Base-by-base conservation (phyloP, 2,888 invertebrate species). In the Drosophila multiciliata region DNA sequence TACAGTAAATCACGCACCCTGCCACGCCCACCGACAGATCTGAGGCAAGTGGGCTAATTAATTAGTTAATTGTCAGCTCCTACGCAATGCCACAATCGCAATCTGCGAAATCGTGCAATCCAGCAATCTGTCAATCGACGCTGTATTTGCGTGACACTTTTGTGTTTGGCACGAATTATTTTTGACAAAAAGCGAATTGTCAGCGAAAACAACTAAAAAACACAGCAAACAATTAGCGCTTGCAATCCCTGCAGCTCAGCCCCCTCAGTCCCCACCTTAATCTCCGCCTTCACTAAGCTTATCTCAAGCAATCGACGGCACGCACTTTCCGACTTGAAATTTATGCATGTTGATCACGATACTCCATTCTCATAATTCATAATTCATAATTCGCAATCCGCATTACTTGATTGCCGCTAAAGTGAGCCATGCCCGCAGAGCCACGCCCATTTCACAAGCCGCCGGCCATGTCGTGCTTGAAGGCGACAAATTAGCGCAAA, bases 11-110 rank as follows among this genome's bases (percentile, higher is more conserved):
- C 83, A 83, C 64, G 58, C 62, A 17, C 26, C 40, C 9, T 4
- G 57, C 71, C 75, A 78, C 69, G 70, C 73, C 82, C 33, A 33
- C 33, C 6, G 29, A 8, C 3, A 11, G n/a, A 17, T n/a, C n/a
- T 32, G 7, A 20, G 32, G 58, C 52, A 32, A 66, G 35, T 45
- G 48, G 45, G 70, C 70, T 76, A 84, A 83, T 84, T 84, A 84
- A 86, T 84, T 84, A 84, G 88, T 84, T 88, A 84, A 84, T 88
- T 86, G 81, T 69, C 87, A 74, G 69, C 74, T 53, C 82, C 55
- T 23, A 45, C 45, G 45, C 23, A 45, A 45, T 23, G 45, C 20
- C 23, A 45, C 23, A 23, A 26, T 26, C 26, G 26, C 26, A 29
- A 29, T 29, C 29, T 29, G 6, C 29, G 6, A 29, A 29, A 29